Conservation (phyloP, 1,140 invertebrate species). For the Drosophila elegans region DNA sequence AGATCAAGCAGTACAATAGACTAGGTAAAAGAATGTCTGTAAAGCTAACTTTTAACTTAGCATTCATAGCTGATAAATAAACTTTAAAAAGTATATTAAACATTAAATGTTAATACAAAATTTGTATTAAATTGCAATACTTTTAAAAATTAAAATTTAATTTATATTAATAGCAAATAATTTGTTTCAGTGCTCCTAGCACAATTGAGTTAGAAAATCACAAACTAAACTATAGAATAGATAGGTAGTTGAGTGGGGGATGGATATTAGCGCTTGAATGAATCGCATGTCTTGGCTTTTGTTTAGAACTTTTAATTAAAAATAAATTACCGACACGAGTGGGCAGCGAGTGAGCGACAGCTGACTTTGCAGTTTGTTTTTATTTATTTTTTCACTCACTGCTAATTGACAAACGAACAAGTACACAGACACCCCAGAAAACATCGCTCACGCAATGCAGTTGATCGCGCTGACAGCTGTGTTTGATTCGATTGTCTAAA, state of each 20-base stretch:
- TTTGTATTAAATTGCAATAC: too few species aligned
- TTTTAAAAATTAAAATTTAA: too few species aligned
- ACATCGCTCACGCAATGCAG: slow-evolving; percentile 29
- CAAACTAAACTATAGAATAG: slow-evolving; percentile 28
- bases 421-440: slow-evolving; percentile 21
- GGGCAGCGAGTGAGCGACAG: slow-evolving; percentile 37
- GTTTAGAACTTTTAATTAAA: slow-evolving; percentile 81
- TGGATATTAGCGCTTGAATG: slow-evolving; percentile 69
- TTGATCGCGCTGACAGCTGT: slow-evolving; percentile 49
- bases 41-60: too few species aligned
- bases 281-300: slow-evolving; percentile 78
- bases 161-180: too few species aligned
- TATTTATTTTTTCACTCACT: slow-evolving; percentile 16
- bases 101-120: too few species aligned
- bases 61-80: too few species aligned
- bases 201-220: slow-evolving; percentile 25
- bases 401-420: slow-evolving; percentile 61
- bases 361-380: slow-evolving; percentile 48
- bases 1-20: not conserved
- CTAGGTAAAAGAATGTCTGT: too few species aligned
- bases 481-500: slow-evolving; percentile 58
- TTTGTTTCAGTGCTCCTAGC: too few species aligned
- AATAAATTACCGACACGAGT: slow-evolving; percentile 71
- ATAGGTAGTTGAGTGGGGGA: slow-evolving; percentile 23
- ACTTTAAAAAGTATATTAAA: too few species aligned